Evolutionary conservation across 2,888 invertebrate genomes (phyloP), one percentile per base, ranked within the genome.

Genomic region (Acanthococcus lagerstroemiae): DNA sequence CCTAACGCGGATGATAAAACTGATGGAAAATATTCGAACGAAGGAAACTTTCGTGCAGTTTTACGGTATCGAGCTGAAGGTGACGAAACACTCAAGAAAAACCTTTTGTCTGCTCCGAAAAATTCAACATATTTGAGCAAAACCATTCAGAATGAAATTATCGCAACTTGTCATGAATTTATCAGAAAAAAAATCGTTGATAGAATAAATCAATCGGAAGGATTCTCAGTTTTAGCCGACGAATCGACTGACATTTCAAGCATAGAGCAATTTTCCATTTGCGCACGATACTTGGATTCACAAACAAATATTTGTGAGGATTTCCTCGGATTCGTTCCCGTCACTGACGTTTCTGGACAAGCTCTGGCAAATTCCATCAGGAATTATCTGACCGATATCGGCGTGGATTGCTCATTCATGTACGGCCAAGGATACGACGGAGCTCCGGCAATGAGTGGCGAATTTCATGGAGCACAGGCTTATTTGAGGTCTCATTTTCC

Each of bases 391-490:
- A 7, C 7, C 7, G 37, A 37, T 9, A 9, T 37, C 7, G 37
- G 37, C 7, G 7, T 37, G 37, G 37, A 37, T 68, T 46, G 66
- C 52, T 68, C 69, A 50, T 70, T 70, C 66, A 54, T 69, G 55
- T 30, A 57, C n/a, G n/a, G n/a, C n/a, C n/a, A n/a, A n/a, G n/a
- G n/a, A n/a, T n/a, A n/a, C n/a, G n/a, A n/a, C n/a, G n/a, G n/a
- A n/a, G n/a, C n/a, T n/a, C n/a, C n/a, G n/a, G n/a, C n/a, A n/a
- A n/a, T n/a, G n/a, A n/a, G n/a, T n/a, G n/a, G n/a, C n/a, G n/a
- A n/a, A n/a, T n/a, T n/a, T n/a, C n/a, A n/a, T n/a, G n/a, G n/a
- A n/a, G n/a, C n/a, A n/a, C n/a, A n/a, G n/a, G n/a, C n/a, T n/a
- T n/a, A n/a, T n/a, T n/a, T n/a, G n/a, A n/a, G n/a, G n/a, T n/a